Conservation (phyloP, 1,140 invertebrate species). For the Eumaeus atala region DNA sequence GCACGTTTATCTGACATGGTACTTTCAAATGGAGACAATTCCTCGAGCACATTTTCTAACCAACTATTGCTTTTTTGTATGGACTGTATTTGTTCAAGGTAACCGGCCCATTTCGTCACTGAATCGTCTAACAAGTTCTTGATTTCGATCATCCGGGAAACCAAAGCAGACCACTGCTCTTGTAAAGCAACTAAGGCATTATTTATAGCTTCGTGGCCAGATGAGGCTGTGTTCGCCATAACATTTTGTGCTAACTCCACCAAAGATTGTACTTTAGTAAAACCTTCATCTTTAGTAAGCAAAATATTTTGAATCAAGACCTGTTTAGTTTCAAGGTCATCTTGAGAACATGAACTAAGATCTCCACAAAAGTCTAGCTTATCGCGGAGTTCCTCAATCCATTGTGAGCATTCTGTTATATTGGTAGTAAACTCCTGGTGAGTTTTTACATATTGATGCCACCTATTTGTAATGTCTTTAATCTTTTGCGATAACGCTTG, state of each 20-base stretch:
- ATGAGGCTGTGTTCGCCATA: conserved; percentile 92
- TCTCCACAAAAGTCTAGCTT: conserved; percentile 91
- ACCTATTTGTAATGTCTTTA: conserved; percentile 91
- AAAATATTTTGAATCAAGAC: conserved; percentile 90
- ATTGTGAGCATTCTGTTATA: conserved; percentile 85
- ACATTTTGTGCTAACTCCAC: conserved; percentile 93
- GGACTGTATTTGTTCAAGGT: conserved; percentile 90
- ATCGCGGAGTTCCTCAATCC: conserved; percentile 89
- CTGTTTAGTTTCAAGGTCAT: conserved; percentile 90
- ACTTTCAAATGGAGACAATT: conserved; percentile 84
- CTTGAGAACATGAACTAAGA: conserved; percentile 85
- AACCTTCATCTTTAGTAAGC: conserved; percentile 92
- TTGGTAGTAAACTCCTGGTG: conserved; percentile 92
- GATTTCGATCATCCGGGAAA: conserved; percentile 91
- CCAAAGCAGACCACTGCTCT: conserved; percentile 91
- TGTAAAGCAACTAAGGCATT: conserved; percentile 87
- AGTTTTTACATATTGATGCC: conserved; percentile 92
- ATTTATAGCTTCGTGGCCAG: conserved; percentile 90
- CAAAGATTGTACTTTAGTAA: conserved; percentile 88
- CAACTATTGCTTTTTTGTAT: conserved; percentile 88
- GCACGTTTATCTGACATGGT: conserved; percentile 89
- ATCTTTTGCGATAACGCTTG: conserved; percentile 92
- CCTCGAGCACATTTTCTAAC: conserved; percentile 82
- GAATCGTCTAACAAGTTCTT: conserved; percentile 92
- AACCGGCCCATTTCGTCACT: conserved; percentile 91